Conservation (phyloP, 2,888 invertebrate genomes). For the Dasypolia templi region DNA sequence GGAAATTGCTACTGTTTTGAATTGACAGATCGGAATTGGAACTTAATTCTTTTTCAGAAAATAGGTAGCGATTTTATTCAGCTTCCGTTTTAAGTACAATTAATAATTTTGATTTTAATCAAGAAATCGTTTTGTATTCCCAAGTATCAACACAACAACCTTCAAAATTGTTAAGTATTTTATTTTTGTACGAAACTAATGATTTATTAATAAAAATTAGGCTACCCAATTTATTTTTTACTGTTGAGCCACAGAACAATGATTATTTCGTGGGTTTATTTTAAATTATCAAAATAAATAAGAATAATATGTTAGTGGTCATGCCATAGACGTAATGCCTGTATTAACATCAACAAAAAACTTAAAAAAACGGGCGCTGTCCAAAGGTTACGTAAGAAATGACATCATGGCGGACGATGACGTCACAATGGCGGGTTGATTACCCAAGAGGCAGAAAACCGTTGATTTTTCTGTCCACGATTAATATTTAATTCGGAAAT, state of each 20-base stretch:
- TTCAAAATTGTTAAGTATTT: background rate
- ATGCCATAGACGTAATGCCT: slow-evolving; percentile 28
- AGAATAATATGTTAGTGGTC: slow-evolving; percentile 51
- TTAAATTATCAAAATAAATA: slow-evolving; percentile 15
- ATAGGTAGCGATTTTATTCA: too few relatives aligned
- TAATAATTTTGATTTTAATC: background rate
- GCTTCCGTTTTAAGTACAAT: background rate
- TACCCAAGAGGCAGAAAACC: slow-evolving; percentile 45
- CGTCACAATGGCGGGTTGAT: slow-evolving; percentile 68
- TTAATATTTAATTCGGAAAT: slow-evolving; percentile 27
- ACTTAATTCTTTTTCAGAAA: background rate
- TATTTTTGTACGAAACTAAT: slow-evolving; percentile 4
- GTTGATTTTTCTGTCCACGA: slow-evolving; percentile 44
- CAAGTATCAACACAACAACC: background rate
- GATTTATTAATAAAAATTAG: background rate
- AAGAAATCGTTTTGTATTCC: background rate
- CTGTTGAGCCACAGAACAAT: background rate
- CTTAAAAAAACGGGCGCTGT: slow-evolving; percentile 32
- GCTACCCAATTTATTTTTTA: slow-evolving; percentile 12
- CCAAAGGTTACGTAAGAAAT: slow-evolving; percentile 61
- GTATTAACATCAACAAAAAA: slow-evolving; percentile 19
- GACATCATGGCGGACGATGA: slow-evolving; percentile 61
- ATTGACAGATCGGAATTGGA: too few relatives aligned
- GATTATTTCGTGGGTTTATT: background rate
- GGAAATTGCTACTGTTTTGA: background rate